These are phyloP conservation scores for Caenorhabditis wallacei DNA, from an alignment of 2,888 invertebrate species.

Conservation along the genomic window DNA sequence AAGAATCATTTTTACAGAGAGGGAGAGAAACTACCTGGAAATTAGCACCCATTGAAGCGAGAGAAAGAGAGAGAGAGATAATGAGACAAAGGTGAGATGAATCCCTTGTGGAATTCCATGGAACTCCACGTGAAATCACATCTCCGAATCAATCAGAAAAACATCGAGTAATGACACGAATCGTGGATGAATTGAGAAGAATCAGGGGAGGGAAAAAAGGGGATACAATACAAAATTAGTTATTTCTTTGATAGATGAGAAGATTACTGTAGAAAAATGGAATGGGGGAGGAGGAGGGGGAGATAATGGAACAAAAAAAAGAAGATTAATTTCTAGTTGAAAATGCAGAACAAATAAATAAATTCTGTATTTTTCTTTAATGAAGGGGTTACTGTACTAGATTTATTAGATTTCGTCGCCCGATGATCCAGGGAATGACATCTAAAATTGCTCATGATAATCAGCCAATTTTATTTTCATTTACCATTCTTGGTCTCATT, in stretches of 20 bases:
- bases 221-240: slow-evolving; percentile 22
- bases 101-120: too few species aligned
- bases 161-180: slow-evolving; percentile 15
- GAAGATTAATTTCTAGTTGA: background rate
- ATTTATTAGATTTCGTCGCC: slow-evolving; percentile 34
- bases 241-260: too few species aligned
- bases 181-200: background rate
- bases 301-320: background rate
- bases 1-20: background rate
- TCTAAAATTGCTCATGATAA: slow-evolving; percentile 26
- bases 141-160: background rate
- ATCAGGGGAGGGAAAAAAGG: background rate
- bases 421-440: slow-evolving; percentile 38
- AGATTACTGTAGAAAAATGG: slow-evolving; percentile 15
- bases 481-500: slow-evolving; percentile 13
- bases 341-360: slow-evolving; percentile 17
- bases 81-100: background rate
- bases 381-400: background rate
- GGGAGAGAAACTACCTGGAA: background rate
- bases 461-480: too few species aligned
- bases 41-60: background rate
- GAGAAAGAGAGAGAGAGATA: background rate
- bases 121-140: too few species aligned
- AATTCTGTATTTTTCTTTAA: too few species aligned
- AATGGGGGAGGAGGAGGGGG: background rate